Base-by-base conservation (phyloP, 1,140 invertebrate genomes). In the Drosophila kikkawai region DNA sequence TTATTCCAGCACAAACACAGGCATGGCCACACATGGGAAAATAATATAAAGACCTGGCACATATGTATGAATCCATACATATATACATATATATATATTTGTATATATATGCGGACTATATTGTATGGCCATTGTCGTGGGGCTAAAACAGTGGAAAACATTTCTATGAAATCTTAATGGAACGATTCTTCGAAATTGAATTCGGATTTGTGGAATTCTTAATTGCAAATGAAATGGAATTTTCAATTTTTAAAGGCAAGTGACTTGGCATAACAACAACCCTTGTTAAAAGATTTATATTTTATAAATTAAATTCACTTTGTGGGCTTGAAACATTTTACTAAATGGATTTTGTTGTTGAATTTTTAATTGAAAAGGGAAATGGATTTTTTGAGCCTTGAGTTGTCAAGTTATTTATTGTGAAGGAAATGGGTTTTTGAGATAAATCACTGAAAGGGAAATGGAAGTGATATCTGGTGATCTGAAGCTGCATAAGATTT, bases 101-200 rank as follows among this genome's bases (percentile, higher is more conserved):
- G 13, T 29, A 41, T 19, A 22, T 44, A 19, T 36, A 26, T 26
- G 66, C 12, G 29, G 67, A 71, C 53, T 71, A 59, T 71, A 73
- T 71, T 42, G 53, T 37, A 73, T 60, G 55, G 69, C 67, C 37
- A 73, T 73, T 73, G 69, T 73, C 68, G 69, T 50, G 66, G 65
- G 50, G 42, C 69, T 32, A 73, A 73, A 74, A 73, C 70, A 74
- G 70, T 74, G 70, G 68, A 73, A 69, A 71, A n/a, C 68, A 69
- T 73, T 73, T 51, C 45, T 36, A 73, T 73, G 45, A 73, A 70
- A 70, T 70, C 67, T 70, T 70, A 70, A 70, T 70, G 63, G 32
- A 70, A 73, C 67, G 17, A 73, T 73, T 73, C 68, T 50, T 73
- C 34, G 22, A 60, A 73, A 73, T 73, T 73, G 53, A 42, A 73